Conservation (phyloP, 1,140 invertebrate genomes). For the Zaprionus vittiger region DNA sequence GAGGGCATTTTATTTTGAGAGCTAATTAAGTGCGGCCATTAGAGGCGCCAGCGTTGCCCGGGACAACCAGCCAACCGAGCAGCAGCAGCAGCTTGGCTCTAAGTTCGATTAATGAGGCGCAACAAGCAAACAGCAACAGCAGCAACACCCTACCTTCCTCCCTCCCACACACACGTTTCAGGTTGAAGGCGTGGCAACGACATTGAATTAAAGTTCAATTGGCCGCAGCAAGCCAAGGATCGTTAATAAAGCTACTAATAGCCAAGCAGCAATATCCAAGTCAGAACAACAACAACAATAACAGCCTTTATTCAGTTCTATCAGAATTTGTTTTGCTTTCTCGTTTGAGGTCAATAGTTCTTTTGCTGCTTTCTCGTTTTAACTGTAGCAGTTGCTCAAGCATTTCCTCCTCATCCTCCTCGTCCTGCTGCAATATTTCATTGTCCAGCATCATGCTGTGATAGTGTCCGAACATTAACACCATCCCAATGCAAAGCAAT, state of each 20-base stretch:
- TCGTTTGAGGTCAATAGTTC: too few relatives aligned
- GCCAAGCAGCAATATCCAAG: not conserved
- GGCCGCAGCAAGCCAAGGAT: slow-evolving; percentile 47
- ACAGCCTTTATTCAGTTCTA: not conserved
- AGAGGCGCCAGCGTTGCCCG: slow-evolving; percentile 19
- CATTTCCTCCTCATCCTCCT: not conserved
- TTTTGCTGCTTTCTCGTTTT: not conserved
- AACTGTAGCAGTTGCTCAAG: not conserved
- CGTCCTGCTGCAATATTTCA: not conserved
- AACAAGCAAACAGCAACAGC: slow-evolving; percentile 46
- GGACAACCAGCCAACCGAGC: slow-evolving; percentile 14
- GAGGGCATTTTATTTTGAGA: slow-evolving; percentile 60
- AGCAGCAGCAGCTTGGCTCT: slow-evolving; percentile 8
- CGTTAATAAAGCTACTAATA: slow-evolving; percentile 56
- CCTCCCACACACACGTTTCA: not conserved
- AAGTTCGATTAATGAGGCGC: slow-evolving; percentile 65
- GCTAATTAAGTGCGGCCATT: slow-evolving; percentile 68
- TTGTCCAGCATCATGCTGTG: slow-evolving; percentile 6
- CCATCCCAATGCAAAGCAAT: slow-evolving; percentile 19
- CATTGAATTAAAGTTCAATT: slow-evolving; percentile 75
- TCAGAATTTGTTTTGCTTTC: too few relatives aligned
- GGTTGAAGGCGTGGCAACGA: slow-evolving; percentile 17
- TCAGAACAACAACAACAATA: not conserved
- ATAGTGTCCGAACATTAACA: slow-evolving; percentile 26
- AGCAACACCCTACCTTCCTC: not conserved